Evolutionary conservation across 2,113 vertebrate species (phyloP).

Genomic region (Syngnathus scovelli): DNA sequence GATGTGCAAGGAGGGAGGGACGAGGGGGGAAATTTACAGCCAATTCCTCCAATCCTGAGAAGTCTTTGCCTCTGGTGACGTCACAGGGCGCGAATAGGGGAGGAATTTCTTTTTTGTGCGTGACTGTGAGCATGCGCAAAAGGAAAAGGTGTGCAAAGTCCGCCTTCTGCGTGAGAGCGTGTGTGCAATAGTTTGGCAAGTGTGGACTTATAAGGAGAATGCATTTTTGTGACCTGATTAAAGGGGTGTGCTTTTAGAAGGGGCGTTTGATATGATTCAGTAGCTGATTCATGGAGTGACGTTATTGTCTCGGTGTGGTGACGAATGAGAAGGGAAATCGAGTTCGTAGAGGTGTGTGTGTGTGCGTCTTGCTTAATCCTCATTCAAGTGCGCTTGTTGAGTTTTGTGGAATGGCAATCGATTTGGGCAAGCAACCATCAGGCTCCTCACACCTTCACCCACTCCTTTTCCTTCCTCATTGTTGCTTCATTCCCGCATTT

Average conservation of each 20-base stretch:
- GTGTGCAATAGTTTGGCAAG: constrained; percentile 13
- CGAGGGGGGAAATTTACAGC: constrained; percentile 62
- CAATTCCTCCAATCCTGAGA: constrained; percentile 67
- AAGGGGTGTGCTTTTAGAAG: not conserved
- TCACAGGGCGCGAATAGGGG: constrained; percentile 50
- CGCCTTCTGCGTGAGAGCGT: not conserved
- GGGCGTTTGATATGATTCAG: constrained; percentile 15
- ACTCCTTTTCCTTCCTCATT: not conserved
- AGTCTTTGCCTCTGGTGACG: constrained; percentile 61
- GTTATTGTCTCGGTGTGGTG: not conserved
- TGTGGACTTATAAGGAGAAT: constrained; percentile 65
- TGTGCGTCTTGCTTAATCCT: constrained; percentile 17
- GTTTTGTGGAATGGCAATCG: constrained; percentile 56
- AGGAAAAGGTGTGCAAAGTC: constrained; percentile 2
- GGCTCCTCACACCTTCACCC: constrained; percentile 12
- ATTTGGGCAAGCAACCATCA: constrained; percentile 41
- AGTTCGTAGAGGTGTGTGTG: not conserved
- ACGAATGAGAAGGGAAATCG: not conserved
- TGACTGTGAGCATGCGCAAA: constrained; percentile 12
- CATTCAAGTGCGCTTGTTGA: constrained; percentile 25
- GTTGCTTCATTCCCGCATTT: constrained; percentile 3
- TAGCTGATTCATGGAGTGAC: constrained; percentile 11
- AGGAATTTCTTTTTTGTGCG: constrained; percentile 39
- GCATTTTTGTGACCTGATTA: constrained; percentile 24
- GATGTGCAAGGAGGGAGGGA: constrained; percentile 48